Evolutionary conservation across 2,113 vertebrate species (phyloP), one percentile per base, ranked within the genome.

Genomic region (Amphiprion percula): DNA sequence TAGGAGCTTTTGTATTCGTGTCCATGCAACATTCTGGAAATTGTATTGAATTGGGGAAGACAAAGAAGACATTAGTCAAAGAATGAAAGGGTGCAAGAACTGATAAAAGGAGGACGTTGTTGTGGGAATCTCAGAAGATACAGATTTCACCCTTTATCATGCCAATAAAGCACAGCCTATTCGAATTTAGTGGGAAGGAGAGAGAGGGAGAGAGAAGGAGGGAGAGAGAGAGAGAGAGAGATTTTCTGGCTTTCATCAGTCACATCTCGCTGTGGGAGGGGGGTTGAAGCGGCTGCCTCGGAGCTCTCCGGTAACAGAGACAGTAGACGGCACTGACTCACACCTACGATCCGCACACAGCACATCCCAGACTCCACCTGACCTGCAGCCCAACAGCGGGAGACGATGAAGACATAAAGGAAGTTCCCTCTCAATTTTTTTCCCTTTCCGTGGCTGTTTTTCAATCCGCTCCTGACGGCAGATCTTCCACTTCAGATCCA

Each of bases 271-370:
- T n/a, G 82, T 56, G 74, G 81, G 88, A 84, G 84, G 88, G 80
- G 77, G 83, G 41, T 52, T 78, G 87, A 71, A 90, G 72, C 63
- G 2, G 78, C 81, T 86, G 83, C 81, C 76, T 86, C 72, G 56
- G 62, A 85, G 83, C 87, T 87, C 85, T 82, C 61, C 46, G 67
- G 80, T 88, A 86, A 85, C 81, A 44, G 87, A 92, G 85, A 85
- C 85, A 74, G 80, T 58, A 60, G 80, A 90, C 80, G 70, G 68
- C 74, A 85, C 80, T 76, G 74, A 87, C 82, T 75, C 81, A 65
- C 70, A 11, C 66, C 1, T 63, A 39, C 75, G 16, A 53, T 68
- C 62, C 67, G 6, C 74, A 74, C 79, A 23, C 80, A 28, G 72
- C 73, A 52, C 79, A 44, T 37, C 59, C 41, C 4, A 66, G 71